These are phyloP conservation scores for Eupithecia subumbrata DNA, from an alignment of 2,888 invertebrate species.

Conservation along the genomic window DNA sequence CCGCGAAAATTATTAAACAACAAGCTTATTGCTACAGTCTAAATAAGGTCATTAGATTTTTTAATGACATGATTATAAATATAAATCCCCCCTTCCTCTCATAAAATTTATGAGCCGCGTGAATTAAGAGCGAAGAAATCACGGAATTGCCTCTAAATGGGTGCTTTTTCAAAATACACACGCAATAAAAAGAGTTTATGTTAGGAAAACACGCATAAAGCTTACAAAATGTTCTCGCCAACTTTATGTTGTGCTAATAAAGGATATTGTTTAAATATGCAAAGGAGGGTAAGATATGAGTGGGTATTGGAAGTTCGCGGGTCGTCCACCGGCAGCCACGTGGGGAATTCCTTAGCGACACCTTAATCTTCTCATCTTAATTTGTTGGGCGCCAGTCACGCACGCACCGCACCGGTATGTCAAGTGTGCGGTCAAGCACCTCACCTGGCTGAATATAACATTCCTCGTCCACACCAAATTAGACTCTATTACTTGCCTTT, in stretches of 20 bases:
- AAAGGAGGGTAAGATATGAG: conserved; percentile 30
- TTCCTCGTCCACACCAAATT: conserved; percentile 28
- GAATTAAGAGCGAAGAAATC: conserved; percentile 19
- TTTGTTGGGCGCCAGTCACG: conserved; percentile 64
- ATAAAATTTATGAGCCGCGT: conserved; percentile 19
- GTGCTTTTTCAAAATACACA: conserved; percentile 31
- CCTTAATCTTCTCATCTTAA: conserved; percentile 67
- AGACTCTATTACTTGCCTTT: conserved; percentile 14
- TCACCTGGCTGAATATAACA: conserved; percentile 56
- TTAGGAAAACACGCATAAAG: conserved; percentile 56
- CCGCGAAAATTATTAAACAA: conserved; percentile 18
- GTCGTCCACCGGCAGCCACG: conserved; percentile 40
- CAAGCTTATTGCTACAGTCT: conserved; percentile 3
- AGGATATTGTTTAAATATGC: conserved; percentile 59
- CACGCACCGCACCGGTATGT: conserved; percentile 59
- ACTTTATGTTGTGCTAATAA: conserved; percentile 58
- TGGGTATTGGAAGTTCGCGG: conserved; percentile 34
- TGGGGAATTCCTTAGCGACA: conserved; percentile 62
- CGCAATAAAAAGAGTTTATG: conserved; percentile 45
- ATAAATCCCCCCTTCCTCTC: conserved; percentile 1
- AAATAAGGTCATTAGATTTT: conserved; percentile 11
- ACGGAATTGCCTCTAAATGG: conserved; percentile 26
- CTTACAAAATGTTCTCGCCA: conserved; percentile 45
- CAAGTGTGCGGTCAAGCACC: conserved; percentile 72
- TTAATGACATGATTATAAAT: neutral